Conservation (phyloP, 2,888 invertebrate genomes). For the Brassicogethes aeneus region DNA sequence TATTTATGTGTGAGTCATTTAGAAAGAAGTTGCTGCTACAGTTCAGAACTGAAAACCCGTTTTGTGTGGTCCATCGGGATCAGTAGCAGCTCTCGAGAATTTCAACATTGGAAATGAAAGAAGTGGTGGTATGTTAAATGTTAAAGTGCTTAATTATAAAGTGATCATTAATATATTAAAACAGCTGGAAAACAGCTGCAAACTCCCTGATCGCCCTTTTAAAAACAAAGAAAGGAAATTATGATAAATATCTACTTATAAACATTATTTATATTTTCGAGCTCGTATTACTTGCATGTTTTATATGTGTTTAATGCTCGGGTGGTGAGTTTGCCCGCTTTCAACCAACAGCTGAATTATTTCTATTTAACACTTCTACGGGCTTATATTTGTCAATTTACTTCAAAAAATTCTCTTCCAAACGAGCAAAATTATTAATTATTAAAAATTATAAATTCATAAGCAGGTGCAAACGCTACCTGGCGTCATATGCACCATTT, state of each 20-base stretch:
- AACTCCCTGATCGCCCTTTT: conserved; percentile 39
- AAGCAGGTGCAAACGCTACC: too few relatives aligned
- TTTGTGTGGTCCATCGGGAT: not conserved
- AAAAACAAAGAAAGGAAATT: conserved; percentile 40
- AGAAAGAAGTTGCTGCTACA: too few relatives aligned
- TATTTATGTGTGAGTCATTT: too few relatives aligned
- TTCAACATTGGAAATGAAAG: too few relatives aligned
- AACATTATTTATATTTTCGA: conserved; percentile 38
- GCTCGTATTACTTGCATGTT: conserved; percentile 33
- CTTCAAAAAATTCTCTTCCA: too few relatives aligned
- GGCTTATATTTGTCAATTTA: too few relatives aligned
- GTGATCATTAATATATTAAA: conserved; percentile 39
- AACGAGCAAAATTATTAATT: too few relatives aligned
- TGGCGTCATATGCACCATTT: too few relatives aligned
- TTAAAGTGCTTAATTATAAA: conserved; percentile 42
- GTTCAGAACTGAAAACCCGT: too few relatives aligned
- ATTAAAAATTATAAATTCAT: too few relatives aligned
- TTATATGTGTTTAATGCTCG: not conserved
- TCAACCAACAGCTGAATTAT: conserved; percentile 27
- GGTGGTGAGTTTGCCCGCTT: conserved; percentile 7
- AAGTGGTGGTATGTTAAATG: conserved; percentile 30
- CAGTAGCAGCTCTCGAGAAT: not conserved
- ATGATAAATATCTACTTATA: conserved; percentile 40
- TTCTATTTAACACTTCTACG: too few relatives aligned
- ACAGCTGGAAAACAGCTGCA: conserved; percentile 42